Conservation (phyloP, 2,888 invertebrate species). For the Dicyrtoma fusca region DNA sequence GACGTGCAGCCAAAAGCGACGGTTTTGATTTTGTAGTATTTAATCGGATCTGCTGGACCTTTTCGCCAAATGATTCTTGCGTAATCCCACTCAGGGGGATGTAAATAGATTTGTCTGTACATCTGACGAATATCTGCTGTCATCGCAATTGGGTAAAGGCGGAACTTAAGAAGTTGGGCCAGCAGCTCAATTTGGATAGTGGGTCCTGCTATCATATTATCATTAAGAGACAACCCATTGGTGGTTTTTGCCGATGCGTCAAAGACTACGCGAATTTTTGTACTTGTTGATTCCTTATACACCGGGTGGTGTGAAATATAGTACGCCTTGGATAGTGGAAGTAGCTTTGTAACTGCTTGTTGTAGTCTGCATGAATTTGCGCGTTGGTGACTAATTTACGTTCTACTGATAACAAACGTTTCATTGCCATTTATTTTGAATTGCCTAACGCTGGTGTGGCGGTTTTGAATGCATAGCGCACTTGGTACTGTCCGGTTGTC, state of each 20-base stretch:
- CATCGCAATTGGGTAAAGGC: constrained; percentile 52
- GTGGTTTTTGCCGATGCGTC: constrained; percentile 56
- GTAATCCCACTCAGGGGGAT: constrained; percentile 53
- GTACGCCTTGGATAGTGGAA: too few species aligned
- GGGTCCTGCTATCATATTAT: constrained; percentile 55
- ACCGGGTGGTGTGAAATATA: too few species aligned
- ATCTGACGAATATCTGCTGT: constrained; percentile 57
- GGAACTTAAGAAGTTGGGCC: constrained; percentile 54
- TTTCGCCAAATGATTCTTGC: constrained; percentile 59
- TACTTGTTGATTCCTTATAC: constrained; percentile 23
- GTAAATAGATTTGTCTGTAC: constrained; percentile 56
- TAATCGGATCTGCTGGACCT: constrained; percentile 43
- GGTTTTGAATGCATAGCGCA: too few species aligned
- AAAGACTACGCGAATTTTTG: constrained; percentile 57
- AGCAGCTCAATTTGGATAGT: constrained; percentile 55
- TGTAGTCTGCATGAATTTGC: background rate
- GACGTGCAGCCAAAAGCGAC: constrained; percentile 38
- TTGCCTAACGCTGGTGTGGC: too few species aligned
- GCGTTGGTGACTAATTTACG: background rate
- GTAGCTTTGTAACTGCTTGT: background rate
- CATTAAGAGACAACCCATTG: constrained; percentile 57
- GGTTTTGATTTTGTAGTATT: constrained; percentile 50
- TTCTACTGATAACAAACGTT: background rate
- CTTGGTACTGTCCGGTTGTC: too few species aligned
- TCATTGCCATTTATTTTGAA: too few species aligned